Evolutionary conservation across 2,113 vertebrate genomes (phyloP).

Genomic region (Anoura caudifer): DNA sequence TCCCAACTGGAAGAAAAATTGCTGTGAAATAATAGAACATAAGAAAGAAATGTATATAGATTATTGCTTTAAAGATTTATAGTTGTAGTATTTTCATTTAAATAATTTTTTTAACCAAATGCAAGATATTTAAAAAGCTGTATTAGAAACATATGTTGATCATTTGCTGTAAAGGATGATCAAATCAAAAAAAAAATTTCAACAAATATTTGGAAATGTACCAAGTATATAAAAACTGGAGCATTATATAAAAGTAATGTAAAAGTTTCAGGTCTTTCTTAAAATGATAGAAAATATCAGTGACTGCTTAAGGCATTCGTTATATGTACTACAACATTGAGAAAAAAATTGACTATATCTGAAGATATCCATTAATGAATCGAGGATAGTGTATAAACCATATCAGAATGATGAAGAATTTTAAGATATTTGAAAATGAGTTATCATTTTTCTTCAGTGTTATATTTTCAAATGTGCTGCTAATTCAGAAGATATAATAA

Average conservation of each 20-base stretch:
- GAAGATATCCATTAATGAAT: not conserved
- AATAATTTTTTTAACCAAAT: not conserved
- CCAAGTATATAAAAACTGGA: not conserved
- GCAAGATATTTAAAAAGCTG: not conserved
- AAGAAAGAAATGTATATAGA: not conserved
- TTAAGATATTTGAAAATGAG: conserved; percentile 33
- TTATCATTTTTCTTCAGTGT: not conserved
- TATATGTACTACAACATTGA: not conserved
- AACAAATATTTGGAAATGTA: conserved; percentile 7
- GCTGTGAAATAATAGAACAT: not conserved
- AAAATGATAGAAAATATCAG: conserved; percentile 18
- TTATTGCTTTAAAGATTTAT: not conserved
- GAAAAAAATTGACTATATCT: not conserved
- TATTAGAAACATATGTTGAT: not conserved
- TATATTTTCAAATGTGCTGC: not conserved
- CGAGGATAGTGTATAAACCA: not conserved
- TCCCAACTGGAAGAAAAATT: not conserved
- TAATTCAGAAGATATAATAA: not conserved
- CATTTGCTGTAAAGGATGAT: not conserved
- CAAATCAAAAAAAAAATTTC: not conserved
- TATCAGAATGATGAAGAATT: not conserved
- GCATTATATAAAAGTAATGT: not conserved
- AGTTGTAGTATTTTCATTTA: not conserved
- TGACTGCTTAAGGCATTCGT: not conserved
- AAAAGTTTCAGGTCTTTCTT: conserved; percentile 11